A percentile compares a stretch with the other conserved stretches of the same genome.
These are phyloP conservation scores for Lates calcarifer DNA, from an alignment of 2,113 vertebrate species.

Conservation along the genomic window DNA sequence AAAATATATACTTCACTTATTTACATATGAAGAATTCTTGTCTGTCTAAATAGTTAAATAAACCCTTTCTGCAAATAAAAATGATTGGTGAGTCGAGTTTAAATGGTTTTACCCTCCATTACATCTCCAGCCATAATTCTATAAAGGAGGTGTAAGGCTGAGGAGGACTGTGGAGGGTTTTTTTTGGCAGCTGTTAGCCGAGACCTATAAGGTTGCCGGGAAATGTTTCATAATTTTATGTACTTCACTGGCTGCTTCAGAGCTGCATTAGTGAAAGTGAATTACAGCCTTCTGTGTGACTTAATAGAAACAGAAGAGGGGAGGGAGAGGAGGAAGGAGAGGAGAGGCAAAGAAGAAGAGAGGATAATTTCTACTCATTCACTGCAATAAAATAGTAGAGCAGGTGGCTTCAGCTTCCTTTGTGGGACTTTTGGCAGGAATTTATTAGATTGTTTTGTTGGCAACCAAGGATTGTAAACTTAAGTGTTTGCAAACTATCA, in stretches of 20 bases:
- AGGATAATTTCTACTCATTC: constrained; percentile 18
- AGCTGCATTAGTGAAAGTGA: constrained; percentile 74
- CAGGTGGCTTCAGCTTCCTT: constrained; percentile 59
- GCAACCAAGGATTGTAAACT: constrained; percentile 14
- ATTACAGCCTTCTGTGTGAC: constrained; percentile 61
- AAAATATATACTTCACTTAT: background rate
- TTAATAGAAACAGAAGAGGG: constrained; percentile 17
- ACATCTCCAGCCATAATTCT: background rate
- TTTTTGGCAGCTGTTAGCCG: constrained; percentile 37
- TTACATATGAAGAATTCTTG: background rate
- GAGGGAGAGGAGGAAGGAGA: background rate
- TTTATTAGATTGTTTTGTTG: constrained; percentile 48
- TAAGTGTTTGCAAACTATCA: constrained; percentile 52
- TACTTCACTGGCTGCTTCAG: constrained; percentile 48
- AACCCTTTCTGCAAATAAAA: background rate
- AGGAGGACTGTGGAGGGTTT: background rate
- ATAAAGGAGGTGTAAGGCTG: background rate
- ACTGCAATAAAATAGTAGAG: constrained; percentile 26
- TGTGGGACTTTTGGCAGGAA: constrained; percentile 52
- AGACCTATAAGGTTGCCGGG: constrained; percentile 55
- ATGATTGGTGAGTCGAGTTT: background rate
- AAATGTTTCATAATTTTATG: constrained; percentile 68
- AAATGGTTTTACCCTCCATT: constrained; percentile 1
- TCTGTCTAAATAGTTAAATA: background rate
- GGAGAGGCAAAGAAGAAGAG: background rate